Percentiles rank a stretch among this genome's conserved stretches.
phyloP scores from a whole-genome alignment of 2,888 invertebrate species.

The Quadroppia sp. region DNA sequence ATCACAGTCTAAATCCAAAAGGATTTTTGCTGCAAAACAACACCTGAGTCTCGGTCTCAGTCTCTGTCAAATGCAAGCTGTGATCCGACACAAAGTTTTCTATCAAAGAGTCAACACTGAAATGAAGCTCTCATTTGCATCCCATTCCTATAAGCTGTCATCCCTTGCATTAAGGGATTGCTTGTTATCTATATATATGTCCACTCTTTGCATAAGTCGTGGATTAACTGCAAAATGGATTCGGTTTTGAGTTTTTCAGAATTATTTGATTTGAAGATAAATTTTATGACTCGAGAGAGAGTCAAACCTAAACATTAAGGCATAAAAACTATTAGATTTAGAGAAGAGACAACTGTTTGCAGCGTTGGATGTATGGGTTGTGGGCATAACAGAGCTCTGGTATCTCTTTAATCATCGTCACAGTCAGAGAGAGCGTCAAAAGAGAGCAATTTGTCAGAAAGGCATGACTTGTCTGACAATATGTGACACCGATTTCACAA shows the following conservation, averaged over 20 bases:
- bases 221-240: constrained; percentile 29
- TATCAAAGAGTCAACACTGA: constrained; percentile 32
- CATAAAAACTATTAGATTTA: constrained; percentile 3
- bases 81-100: constrained; percentile 28
- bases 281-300: constrained; percentile 25
- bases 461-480: constrained; percentile 33
- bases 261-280: constrained; percentile 19
- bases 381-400: not conserved
- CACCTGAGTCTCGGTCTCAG: constrained; percentile 25
- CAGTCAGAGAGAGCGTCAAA: constrained; percentile 20
- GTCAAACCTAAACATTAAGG: not conserved
- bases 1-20: constrained; percentile 24
- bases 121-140: constrained; percentile 33
- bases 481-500: constrained; percentile 33
- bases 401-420: constrained; percentile 32
- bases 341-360: not conserved
- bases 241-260: not conserved
- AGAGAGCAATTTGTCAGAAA: constrained; percentile 34
- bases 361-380: not conserved
- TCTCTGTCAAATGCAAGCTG: constrained; percentile 28
- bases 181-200: not conserved
- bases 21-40: constrained; percentile 36
- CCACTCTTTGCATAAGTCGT: constrained; percentile 21
- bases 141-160: constrained; percentile 19
- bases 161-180: constrained; percentile 20